Conservation (phyloP, 2,113 vertebrate genomes). For the Megaceryle torquata region DNA sequence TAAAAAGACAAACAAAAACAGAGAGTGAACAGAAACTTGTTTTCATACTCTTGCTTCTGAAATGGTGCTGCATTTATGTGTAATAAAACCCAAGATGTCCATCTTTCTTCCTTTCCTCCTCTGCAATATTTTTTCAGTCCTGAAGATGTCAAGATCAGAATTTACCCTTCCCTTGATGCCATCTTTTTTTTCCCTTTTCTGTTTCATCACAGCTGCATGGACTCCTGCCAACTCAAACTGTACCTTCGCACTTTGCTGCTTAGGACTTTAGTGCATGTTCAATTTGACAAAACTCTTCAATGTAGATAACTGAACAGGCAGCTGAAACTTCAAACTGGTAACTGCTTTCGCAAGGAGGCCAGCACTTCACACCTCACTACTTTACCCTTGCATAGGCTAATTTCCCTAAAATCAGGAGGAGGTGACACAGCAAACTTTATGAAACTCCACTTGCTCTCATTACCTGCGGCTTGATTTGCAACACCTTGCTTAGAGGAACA, state of each 20-base stretch:
- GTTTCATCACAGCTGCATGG: constrained; percentile 59
- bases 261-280: background rate
- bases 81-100: constrained; percentile 65
- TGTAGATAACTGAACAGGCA: background rate
- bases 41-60: constrained; percentile 4
- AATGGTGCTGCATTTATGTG: background rate
- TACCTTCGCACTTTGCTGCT: constrained; percentile 14
- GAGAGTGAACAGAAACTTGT: background rate
- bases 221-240: constrained; percentile 39
- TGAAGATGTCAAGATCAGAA: constrained; percentile 54
- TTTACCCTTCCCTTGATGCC: constrained; percentile 63
- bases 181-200: background rate
- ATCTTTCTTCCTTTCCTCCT: constrained; percentile 16
- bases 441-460: background rate
- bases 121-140: constrained; percentile 14
- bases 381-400: background rate
- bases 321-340: background rate
- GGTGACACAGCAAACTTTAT: background rate
- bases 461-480: background rate
- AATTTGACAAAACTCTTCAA: background rate
- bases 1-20: background rate
- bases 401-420: background rate
- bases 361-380: background rate
- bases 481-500: background rate
- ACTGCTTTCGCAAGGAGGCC: background rate